These are phyloP conservation scores for Cydia splendana DNA, from an alignment of 1,140 invertebrate genomes.

Conservation along the genomic window DNA sequence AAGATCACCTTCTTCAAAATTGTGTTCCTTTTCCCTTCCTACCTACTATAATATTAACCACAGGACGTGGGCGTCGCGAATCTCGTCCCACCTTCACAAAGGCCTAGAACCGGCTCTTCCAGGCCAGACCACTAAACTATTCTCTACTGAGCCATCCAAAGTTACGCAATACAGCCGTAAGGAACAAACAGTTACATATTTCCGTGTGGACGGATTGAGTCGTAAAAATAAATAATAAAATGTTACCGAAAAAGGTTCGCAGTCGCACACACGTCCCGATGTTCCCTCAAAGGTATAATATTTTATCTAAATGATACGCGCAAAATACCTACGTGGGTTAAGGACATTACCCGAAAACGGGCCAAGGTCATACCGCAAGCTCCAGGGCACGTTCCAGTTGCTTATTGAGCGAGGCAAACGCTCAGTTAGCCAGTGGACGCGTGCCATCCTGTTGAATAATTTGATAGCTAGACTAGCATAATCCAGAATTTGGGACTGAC, in stretches of 20 bases:
- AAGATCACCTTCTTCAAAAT: too few species aligned
- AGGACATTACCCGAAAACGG: constrained; percentile 8
- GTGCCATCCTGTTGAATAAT: too few species aligned
- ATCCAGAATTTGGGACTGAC: too few species aligned
- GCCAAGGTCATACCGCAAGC: not conserved
- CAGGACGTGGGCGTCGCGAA: constrained; percentile 6
- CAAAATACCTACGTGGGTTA: constrained; percentile 3
- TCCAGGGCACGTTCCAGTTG: not conserved
- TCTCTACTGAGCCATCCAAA: not conserved
- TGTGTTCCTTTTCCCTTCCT: not conserved
- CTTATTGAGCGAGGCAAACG: not conserved
- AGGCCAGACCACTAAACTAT: not conserved
- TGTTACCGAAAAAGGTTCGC: not conserved
- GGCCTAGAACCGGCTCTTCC: constrained; percentile 6
- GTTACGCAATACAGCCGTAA: not conserved
- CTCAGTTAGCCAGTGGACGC: not conserved
- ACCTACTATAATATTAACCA: not conserved
- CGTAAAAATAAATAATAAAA: not conserved
- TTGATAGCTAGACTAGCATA: too few species aligned
- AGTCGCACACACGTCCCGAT: not conserved
- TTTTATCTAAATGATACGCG: not conserved
- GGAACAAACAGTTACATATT: not conserved
- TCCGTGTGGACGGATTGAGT: not conserved
- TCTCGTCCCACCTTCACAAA: constrained; percentile 1
- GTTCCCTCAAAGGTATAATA: constrained; percentile 9